Percentiles rank a stretch among this genome's conserved stretches.
These are phyloP conservation scores for Diadema setosum DNA, from an alignment of 35 echinoderm and acorn worm species.

Conservation along the genomic window DNA sequence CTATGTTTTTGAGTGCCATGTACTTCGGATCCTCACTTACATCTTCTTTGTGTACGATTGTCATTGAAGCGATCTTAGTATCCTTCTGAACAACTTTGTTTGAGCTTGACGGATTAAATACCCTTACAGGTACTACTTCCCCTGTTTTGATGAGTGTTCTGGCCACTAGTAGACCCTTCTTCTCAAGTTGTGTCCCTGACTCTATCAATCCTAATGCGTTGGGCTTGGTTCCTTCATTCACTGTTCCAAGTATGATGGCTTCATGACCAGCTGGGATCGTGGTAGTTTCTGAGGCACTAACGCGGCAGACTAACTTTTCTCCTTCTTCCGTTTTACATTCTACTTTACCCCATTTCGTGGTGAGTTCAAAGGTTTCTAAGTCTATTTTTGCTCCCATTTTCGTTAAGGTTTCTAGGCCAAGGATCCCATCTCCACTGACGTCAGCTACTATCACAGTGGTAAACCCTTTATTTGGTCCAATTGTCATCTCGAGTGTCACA, in stretches of 20 bases:
- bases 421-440: not conserved
- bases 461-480: not conserved
- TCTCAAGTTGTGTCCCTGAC: not conserved
- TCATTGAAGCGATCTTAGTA: not conserved
- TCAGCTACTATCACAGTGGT: not conserved
- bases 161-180: not conserved
- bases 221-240: not conserved
- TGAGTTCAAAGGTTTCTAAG: not conserved
- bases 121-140: not conserved
- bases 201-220: not conserved
- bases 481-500: not conserved
- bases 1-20: not conserved
- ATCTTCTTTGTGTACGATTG: not conserved
- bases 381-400: not conserved
- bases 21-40: not conserved
- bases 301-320: not conserved
- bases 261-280: conserved; percentile 13
- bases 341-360: not conserved
- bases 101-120: not conserved
- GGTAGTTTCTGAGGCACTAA: not conserved
- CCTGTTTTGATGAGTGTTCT: not conserved
- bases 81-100: not conserved
- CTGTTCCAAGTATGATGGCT: not conserved
- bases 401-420: not conserved
- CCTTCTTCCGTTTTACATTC: not conserved